phyloP scores from a whole-genome alignment of 2,888 invertebrate genomes.

The Dynastes tityus region DNA sequence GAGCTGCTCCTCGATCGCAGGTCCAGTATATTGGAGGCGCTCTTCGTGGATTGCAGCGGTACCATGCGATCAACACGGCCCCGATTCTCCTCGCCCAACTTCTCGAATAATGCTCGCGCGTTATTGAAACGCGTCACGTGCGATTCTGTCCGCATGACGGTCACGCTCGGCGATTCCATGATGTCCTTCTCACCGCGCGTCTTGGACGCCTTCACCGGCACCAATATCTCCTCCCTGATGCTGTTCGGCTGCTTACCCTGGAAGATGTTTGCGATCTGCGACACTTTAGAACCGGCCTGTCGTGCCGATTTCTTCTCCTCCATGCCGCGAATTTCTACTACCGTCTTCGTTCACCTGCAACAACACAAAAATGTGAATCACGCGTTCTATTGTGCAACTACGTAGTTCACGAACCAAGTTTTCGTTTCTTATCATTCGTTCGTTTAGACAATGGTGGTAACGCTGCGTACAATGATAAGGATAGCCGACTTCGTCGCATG shows the following conservation, averaged over 20 bases:
- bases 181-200: constrained; percentile 61
- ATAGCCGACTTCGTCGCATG: neutral
- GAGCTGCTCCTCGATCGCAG: constrained; percentile 79
- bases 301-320: constrained; percentile 67
- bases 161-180: constrained; percentile 70
- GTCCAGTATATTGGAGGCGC: constrained; percentile 72
- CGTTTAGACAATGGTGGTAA: constrained; percentile 9
- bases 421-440: constrained; percentile 15
- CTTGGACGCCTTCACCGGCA: constrained; percentile 52
- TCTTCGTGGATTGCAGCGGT: constrained; percentile 68
- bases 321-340: constrained; percentile 59
- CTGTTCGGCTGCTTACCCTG: constrained; percentile 69
- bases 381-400: constrained; percentile 10
- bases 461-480: neutral
- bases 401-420: neutral
- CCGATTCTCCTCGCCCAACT: constrained; percentile 84
- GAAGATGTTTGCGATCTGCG: constrained; percentile 93
- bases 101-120: constrained; percentile 92
- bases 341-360: constrained; percentile 39
- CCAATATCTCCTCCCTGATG: constrained; percentile 53
- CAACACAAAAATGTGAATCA: constrained; percentile 8
- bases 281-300: constrained; percentile 83
- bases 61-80: constrained; percentile 61
- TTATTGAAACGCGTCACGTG: constrained; percentile 93
- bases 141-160: constrained; percentile 89